Conservation (phyloP, 2,113 vertebrate species). For the Galemys pyrenaicus region DNA sequence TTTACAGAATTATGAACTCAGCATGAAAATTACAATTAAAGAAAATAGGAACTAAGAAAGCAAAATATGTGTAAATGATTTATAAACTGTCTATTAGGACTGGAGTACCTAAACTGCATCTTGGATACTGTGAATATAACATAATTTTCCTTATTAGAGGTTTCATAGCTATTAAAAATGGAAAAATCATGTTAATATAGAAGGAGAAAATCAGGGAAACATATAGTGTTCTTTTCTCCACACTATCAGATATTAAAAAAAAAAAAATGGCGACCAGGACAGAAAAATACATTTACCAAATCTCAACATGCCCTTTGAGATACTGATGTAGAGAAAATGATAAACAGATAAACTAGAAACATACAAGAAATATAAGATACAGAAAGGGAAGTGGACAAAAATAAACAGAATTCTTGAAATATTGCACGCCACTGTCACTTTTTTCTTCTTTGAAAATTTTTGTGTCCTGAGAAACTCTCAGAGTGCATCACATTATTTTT, state of each 20-base stretch:
- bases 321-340: background rate
- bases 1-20: slow-evolving; percentile 18
- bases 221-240: background rate
- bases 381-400: background rate
- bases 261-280: slow-evolving; percentile 4
- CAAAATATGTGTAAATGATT: background rate
- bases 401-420: slow-evolving; percentile 20
- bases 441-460: slow-evolving; percentile 43
- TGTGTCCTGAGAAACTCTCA: background rate
- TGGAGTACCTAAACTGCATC: background rate
- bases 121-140: background rate
- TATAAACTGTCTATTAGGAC: background rate
- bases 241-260: background rate
- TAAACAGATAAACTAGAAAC: slow-evolving; percentile 5
- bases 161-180: background rate
- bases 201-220: background rate
- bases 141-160: background rate
- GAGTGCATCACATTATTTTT: slow-evolving; percentile 14
- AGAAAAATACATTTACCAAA: background rate
- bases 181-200: background rate
- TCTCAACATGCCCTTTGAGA: background rate
- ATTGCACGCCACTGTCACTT: background rate
- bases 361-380: background rate
- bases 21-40: background rate
- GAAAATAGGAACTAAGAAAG: slow-evolving; percentile 11